Evolutionary conservation across 2,797 vertebrate genomes (phyloP), one percentile per base, ranked within the genome.

Genomic region (Phrynocephalus forsythii): DNA sequence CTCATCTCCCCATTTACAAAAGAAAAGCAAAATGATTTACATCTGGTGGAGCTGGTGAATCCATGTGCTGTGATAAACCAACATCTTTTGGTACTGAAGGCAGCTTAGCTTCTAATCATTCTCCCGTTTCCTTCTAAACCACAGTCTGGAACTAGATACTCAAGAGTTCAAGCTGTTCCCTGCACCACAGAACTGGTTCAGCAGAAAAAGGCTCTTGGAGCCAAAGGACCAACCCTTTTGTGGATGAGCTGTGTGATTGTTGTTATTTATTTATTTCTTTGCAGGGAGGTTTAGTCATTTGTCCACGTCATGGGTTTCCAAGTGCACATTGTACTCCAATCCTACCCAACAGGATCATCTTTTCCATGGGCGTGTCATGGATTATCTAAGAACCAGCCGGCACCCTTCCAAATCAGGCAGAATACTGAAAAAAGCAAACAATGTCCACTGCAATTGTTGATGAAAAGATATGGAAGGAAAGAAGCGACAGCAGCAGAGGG

Each of bases 321-420:
- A 69, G 44, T 48, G 76, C 22, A 71, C 60, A 66, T 24, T 11
- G 50, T 38, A 24, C 80, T 28, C 16, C 4, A 68, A 63, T 30
- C 63, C 80, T 72, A 11, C 73, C 60, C 56, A 56, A 1, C 1
- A 28, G 0, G 0, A 33, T 84, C 1, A 76, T 72, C 9, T 18
- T 9, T 69, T 86, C 85, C 63, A 76, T 7, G 20, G 67, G 24
- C 16, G 48, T 79, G 90, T 10, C 76, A 26, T 52, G n/a, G 83
- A 48, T 56, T 79, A 18, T 84, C 66, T 60, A 86, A 73, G 75
- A 77, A 81, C 76, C 20, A 83, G 28, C 68, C 78, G 0, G 48
- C 50, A 24, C 15, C 44, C 38, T 90, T 50, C 9, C 85, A 83
- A 89, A 83, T 30, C 38, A 33, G 1, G 60, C 30, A 38, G 38